phyloP scores from a whole-genome alignment of 2,888 invertebrate genomes.

The Nebria salina region DNA sequence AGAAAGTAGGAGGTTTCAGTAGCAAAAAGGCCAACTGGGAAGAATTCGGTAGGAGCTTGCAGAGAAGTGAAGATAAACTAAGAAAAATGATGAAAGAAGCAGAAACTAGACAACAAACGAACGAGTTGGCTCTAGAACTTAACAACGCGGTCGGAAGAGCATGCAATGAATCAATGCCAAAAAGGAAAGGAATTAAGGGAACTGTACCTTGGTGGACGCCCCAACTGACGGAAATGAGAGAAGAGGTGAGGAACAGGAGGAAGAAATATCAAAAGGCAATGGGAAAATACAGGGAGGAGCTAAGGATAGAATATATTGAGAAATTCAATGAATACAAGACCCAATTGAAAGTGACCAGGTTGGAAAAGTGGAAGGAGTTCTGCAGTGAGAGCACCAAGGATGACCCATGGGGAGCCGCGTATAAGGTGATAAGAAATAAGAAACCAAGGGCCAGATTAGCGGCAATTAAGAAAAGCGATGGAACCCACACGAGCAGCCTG shows the following conservation, averaged over 20 bases:
- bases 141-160: constrained; percentile 28
- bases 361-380: constrained; percentile 41
- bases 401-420: constrained; percentile 47
- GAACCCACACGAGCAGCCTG: constrained; percentile 13
- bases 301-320: not conserved
- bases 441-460: not conserved
- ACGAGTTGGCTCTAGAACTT: constrained; percentile 6
- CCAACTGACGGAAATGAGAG: constrained; percentile 25
- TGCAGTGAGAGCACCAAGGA: constrained; percentile 21
- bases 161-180: constrained; percentile 36
- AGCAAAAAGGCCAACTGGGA: not conserved
- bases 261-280: constrained; percentile 12
- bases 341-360: constrained; percentile 6
- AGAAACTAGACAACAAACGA: not conserved
- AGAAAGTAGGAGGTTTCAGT: not conserved
- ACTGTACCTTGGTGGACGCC: constrained; percentile 48
- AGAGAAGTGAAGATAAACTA: not conserved
- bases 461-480: not conserved
- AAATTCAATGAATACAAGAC: constrained; percentile 4
- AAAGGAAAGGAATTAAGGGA: constrained; percentile 7
- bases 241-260: constrained; percentile 16
- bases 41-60: not conserved
- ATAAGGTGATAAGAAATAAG: constrained; percentile 27
- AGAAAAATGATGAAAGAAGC: not conserved
- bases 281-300: constrained; percentile 1